Percentiles rank a stretch among this genome's conserved stretches.
phyloP scores from a whole-genome alignment of 1,140 invertebrate species.

The Scaptomyza pallida region DNA sequence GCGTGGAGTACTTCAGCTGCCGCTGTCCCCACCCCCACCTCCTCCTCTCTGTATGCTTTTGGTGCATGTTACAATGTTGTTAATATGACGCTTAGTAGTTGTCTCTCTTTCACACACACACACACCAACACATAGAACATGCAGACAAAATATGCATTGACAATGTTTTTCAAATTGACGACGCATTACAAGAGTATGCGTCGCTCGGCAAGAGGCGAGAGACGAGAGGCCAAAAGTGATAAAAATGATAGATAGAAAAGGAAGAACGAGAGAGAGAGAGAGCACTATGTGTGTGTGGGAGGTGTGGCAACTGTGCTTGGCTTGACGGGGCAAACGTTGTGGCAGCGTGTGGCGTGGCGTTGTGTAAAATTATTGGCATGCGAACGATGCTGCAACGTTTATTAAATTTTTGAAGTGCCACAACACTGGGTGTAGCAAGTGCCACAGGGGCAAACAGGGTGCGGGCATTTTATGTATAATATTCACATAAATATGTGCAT shows the following conservation, averaged over 20 bases:
- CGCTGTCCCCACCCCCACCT: not conserved
- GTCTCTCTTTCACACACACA: conserved; percentile 10
- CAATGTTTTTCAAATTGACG: conserved; percentile 76
- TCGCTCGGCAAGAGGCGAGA: too few relatives aligned
- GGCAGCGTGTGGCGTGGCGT: conserved; percentile 11
- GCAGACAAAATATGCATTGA: conserved; percentile 57
- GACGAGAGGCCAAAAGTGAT: not conserved
- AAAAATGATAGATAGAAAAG: not conserved
- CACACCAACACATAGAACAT: not conserved
- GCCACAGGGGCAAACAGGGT: not conserved
- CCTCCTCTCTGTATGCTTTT: not conserved
- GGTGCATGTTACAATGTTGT: conserved; percentile 75
- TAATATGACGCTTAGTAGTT: conserved; percentile 78
- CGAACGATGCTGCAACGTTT: conserved; percentile 76
- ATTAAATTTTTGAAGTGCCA: conserved; percentile 79
- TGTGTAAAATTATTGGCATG: conserved; percentile 77
- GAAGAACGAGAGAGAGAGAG: not conserved
- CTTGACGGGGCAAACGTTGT: not conserved
- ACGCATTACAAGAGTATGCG: conserved; percentile 37
- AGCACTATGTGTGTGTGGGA: not conserved
- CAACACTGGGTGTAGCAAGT: conserved; percentile 23
- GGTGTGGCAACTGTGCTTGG: not conserved
- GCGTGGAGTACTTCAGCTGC: too few relatives aligned
- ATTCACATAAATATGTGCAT: not conserved
- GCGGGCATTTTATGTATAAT: not conserved